Base-by-base conservation (phyloP, 2,888 invertebrate genomes). In the Nasonovia ribisnigri region DNA sequence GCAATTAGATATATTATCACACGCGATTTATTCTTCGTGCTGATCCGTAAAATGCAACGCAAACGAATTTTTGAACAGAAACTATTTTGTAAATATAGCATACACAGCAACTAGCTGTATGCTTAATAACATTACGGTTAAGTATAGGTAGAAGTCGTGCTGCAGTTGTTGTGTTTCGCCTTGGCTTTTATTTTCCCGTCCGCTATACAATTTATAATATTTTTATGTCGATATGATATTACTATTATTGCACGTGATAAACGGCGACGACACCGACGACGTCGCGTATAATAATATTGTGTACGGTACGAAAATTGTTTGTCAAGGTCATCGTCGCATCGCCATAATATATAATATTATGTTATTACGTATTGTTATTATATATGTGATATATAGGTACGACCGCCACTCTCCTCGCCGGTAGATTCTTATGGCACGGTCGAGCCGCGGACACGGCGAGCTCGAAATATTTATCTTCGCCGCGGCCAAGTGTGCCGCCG, bases 271-370 rank as follows among this genome's bases (percentile, higher is more conserved):
- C 57, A 57, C 57, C 29, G 43, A 46, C 26, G 26, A 26, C 13
- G 20, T 48, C 26, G n/a, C 10, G 48, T 46, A 67, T 92, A 57
- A 57, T 26, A 26, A 88, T 88, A 51, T 67, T 67, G 51, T 51
- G 48, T 67, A 60, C 91, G 26, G 48, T 24, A 84, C 90, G 90
- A 91, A 88, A 87, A 88, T 92, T 77, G 88, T 92, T 24, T 48
- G 48, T 51, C 92, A 92, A 92, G 92, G 92, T 88, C 88, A 84
- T 24, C 88, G 88, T 29, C 51, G n/a, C 16, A 36, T 54, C 88
- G 88, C 51, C 54, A n/a, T 36, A 36, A n/a, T 13, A 67, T 67
- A n/a, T 67, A 57, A 26, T 77, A 77, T 36, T 36, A 36, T 36
- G 36, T 77, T 77, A 77, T 77, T 77, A 77, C 36, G 36, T 77